These are phyloP conservation scores for Oryzaephilus surinamensis DNA, from an alignment of 1,140 invertebrate genomes.

Conservation along the genomic window DNA sequence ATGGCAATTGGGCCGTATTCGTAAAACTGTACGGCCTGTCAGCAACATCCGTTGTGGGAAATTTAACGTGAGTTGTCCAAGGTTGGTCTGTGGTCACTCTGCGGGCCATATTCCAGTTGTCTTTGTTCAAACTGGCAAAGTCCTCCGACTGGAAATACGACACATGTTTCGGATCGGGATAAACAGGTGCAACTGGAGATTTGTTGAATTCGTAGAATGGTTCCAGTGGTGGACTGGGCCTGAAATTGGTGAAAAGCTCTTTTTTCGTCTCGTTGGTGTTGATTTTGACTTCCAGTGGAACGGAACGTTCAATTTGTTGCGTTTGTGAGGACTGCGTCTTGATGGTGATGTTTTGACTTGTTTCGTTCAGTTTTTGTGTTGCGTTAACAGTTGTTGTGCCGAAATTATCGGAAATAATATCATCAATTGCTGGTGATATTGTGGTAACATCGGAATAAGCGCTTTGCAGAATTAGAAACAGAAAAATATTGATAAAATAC, in stretches of 20 bases:
- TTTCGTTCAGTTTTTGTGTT: too few relatives aligned
- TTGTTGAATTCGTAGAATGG: slow-evolving; percentile 26
- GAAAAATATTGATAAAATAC: too few relatives aligned
- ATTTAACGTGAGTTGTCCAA: slow-evolving; percentile 13
- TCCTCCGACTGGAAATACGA: background rate
- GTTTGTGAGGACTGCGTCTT: background rate
- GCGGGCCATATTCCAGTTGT: background rate
- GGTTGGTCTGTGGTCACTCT: slow-evolving; percentile 10
- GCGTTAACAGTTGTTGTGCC: too few relatives aligned
- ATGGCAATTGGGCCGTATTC: background rate
- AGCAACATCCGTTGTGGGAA: slow-evolving; percentile 6
- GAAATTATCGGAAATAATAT: too few relatives aligned
- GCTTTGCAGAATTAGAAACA: too few relatives aligned
- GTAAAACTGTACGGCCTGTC: background rate
- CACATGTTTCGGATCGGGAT: slow-evolving; percentile 21
- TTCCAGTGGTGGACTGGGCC: slow-evolving; percentile 26
- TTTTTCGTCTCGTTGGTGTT: background rate
- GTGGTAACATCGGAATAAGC: too few relatives aligned
- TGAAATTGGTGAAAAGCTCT: slow-evolving; percentile 15
- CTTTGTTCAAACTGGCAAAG: slow-evolving; percentile 1
- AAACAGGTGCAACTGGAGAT: slow-evolving; percentile 26
- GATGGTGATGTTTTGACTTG: slow-evolving; percentile 7
- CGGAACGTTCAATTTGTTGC: background rate
- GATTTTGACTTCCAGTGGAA: too few relatives aligned
- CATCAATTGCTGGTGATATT: too few relatives aligned